Percentiles rank a stretch among this genome's conserved stretches.
Conservation (phyloP, 2,113 vertebrate species). For the Neogobius melanostomus region DNA sequence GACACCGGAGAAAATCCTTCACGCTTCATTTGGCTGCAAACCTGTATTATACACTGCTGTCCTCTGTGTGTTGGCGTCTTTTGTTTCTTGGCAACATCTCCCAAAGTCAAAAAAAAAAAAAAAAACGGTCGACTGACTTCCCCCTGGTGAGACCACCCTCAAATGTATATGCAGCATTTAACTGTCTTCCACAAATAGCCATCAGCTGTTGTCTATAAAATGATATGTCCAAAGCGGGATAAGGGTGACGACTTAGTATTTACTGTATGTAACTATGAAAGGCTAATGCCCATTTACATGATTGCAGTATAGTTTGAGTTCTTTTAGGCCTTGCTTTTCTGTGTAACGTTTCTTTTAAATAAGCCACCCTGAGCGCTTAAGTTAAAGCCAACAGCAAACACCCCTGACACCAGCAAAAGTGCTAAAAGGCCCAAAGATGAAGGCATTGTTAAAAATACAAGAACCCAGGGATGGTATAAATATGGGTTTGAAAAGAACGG, state of each 20-base stretch:
- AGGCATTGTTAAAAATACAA: neutral
- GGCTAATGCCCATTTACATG: neutral
- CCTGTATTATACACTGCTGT: constrained; percentile 6
- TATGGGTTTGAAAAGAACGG: neutral
- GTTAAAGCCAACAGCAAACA: constrained; percentile 28
- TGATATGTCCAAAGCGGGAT: neutral
- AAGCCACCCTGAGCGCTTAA: constrained; percentile 1
- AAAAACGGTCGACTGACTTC: neutral
- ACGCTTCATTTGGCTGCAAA: constrained; percentile 39
- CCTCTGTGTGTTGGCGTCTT: constrained; percentile 11
- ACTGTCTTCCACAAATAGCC: neutral
- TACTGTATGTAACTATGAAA: neutral
- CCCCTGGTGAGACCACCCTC: neutral
- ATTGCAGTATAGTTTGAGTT: neutral
- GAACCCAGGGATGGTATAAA: constrained; percentile 10
- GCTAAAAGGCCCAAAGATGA: constrained; percentile 33
- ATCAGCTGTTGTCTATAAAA: neutral
- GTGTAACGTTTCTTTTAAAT: constrained; percentile 20
- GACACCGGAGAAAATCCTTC: constrained; percentile 42
- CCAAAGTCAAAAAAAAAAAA: neutral
- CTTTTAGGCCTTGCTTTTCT: neutral
- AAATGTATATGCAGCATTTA: neutral
- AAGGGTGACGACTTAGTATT: neutral
- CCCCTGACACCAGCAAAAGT: constrained; percentile 38
- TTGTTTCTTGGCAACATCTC: constrained; percentile 20